These are phyloP conservation scores for Clostera curtula DNA, from an alignment of 2,888 invertebrate genomes.

Conservation along the genomic window DNA sequence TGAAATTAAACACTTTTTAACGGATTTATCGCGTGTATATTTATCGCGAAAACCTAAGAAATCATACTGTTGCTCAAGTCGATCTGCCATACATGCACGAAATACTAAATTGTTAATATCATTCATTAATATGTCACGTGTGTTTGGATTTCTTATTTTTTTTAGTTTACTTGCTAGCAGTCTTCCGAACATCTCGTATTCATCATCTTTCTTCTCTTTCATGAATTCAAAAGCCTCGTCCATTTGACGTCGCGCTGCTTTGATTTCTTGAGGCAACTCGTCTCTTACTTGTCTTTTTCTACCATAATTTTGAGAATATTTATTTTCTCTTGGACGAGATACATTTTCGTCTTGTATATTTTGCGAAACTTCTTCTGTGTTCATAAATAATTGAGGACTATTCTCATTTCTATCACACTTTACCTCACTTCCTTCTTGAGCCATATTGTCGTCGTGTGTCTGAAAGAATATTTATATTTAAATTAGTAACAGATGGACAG, in stretches of 20 bases:
- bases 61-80: neutral
- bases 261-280: conserved; percentile 2
- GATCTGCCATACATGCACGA: neutral
- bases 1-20: neutral
- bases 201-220: neutral
- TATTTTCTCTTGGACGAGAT: conserved; percentile 1
- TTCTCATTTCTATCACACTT: neutral
- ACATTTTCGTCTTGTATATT: conserved; percentile 1
- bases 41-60: neutral
- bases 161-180: neutral
- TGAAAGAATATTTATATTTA: neutral
- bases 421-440: neutral
- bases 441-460: neutral
- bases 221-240: neutral
- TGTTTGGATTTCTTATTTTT: neutral
- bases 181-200: neutral
- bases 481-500: too few species aligned
- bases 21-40: neutral
- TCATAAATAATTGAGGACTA: too few species aligned
- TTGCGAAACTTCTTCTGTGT: neutral
- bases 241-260: conserved; percentile 3
- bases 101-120: neutral
- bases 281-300: conserved; percentile 2
- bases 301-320: conserved; percentile 1
- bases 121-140: neutral